Conservation (phyloP, 2,797 vertebrate genomes). For the Gadopsis bispinosus region DNA sequence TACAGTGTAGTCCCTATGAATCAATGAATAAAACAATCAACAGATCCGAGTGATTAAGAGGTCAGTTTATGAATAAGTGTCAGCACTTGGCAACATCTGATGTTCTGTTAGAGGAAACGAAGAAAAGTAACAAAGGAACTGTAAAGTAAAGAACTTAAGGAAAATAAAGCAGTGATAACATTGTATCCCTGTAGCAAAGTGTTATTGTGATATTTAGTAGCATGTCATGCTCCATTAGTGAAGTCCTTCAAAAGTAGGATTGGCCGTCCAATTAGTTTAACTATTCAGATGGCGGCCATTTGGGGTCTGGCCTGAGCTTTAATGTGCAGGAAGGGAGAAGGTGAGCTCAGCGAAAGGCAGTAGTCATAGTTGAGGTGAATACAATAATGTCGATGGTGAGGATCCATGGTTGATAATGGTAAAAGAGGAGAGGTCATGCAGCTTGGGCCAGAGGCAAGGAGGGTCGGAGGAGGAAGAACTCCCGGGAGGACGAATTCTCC, state of each 20-base stretch:
- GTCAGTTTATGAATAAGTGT: slow-evolving; percentile 33
- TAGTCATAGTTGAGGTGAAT: slow-evolving; percentile 78
- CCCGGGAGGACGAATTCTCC: slow-evolving; percentile 24
- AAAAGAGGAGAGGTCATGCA: slow-evolving; percentile 83
- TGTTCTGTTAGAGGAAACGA: slow-evolving; percentile 40
- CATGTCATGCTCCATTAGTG: slow-evolving; percentile 76
- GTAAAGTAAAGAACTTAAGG: slow-evolving; percentile 5
- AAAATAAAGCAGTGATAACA: slow-evolving; percentile 33
- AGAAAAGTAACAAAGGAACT: slow-evolving; percentile 16
- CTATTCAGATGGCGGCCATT: slow-evolving; percentile 50
- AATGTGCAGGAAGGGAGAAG: slow-evolving; percentile 64
- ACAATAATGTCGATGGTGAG: slow-evolving; percentile 80
- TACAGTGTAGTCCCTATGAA: slow-evolving; percentile 40
- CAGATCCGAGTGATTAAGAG: slow-evolving; percentile 26
- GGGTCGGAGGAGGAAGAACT: slow-evolving; percentile 47
- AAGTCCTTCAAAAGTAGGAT: slow-evolving; percentile 68
- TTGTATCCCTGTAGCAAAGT: slow-evolving; percentile 62
- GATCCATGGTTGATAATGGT: slow-evolving; percentile 80
- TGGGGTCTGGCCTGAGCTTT: slow-evolving; percentile 61
- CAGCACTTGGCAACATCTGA: slow-evolving; percentile 43
- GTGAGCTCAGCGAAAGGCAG: slow-evolving; percentile 84
- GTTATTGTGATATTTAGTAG: slow-evolving; percentile 58
- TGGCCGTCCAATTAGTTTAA: slow-evolving; percentile 40
- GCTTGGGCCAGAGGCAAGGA: slow-evolving; percentile 72
- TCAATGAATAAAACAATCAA: slow-evolving; percentile 23